Base-by-base conservation (phyloP, 1,140 invertebrate genomes). In the Temnothorax nylanderi region DNA sequence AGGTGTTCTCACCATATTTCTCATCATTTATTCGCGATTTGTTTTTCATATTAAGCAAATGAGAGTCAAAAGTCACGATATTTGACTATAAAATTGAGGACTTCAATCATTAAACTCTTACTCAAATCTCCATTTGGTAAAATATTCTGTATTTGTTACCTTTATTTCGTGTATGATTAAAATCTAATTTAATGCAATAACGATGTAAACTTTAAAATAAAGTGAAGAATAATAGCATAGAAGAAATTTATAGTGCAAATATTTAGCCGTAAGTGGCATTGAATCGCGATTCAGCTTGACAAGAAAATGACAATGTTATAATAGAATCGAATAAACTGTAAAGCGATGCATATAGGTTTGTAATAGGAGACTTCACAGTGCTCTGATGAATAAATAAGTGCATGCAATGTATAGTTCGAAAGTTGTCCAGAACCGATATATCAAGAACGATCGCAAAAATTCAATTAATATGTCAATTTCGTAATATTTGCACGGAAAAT, bases 271-370 rank as follows among this genome's bases (percentile, higher is more conserved):
- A 18, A 32, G 16, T 16, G 32, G 21, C 32, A 58, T 44, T 34
- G 26, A 58, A 72, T 72, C 11, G 7, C 18, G 51, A 82, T 47
- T 72, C 18, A 71, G 37, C 34, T 54, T 44, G 49, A 18, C 51
- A 58, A 34, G 58, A 77, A 58, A 58, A 26, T 8, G 37, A 26
- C 13, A n/a, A 82, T 16, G 37, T 82, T 82, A 47, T 44, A 56
- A 51, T n/a, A 32, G n/a, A 58, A 7, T 16, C 18, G 41, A 60
- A 41, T 54, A 13, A 82, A 82, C 2, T 26, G 26, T 47, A 21
- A 82, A 82, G 18, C 51, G 26, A 18, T 18, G 37, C 34, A 44
- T 41, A 44, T 71, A 41, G 37, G n/a, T 21, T 69, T 18, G 18
- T 34, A n/a, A n/a, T n/a, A 71, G 44, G 26, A 71, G 16, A 56